Evolutionary conservation across 1,140 invertebrate species (phyloP).

Genomic region (Macrostomum lignano): DNA sequence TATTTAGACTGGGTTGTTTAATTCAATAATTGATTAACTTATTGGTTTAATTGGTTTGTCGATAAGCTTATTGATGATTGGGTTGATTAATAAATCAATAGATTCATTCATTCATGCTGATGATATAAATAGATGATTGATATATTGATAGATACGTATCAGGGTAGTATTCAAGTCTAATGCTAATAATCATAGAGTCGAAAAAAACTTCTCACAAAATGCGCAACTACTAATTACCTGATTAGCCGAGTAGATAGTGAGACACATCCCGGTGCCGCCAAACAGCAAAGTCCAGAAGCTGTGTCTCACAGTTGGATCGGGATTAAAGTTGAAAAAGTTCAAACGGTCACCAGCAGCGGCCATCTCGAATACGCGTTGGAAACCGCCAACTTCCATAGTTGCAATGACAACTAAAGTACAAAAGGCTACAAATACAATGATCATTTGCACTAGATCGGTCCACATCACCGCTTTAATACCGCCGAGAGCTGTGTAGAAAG

Average conservation of each 20-base stretch:
- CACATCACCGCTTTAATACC: slow-evolving; percentile 19
- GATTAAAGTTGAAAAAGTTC: slow-evolving; percentile 34
- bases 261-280: slow-evolving; percentile 12
- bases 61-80: no score
- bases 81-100: no score
- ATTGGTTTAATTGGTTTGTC: no score
- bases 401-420: slow-evolving; percentile 30
- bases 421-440: slow-evolving; percentile 14
- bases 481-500: slow-evolving; percentile 45
- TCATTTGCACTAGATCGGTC: slow-evolving; percentile 19
- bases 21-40: no score
- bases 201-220: no score
- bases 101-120: no score
- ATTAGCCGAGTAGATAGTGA: slow-evolving; percentile 10
- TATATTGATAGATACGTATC: no score
- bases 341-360: slow-evolving; percentile 37
- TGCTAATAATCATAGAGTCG: no score
- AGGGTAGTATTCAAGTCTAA: no score
- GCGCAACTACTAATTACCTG: no score
- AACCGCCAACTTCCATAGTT: slow-evolving; percentile 34
- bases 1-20: no score
- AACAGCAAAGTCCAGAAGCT: slow-evolving; percentile 18
- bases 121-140: no score
- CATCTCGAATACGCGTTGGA: slow-evolving; percentile 37
- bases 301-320: slow-evolving; percentile 16